Evolutionary conservation across 2,797 vertebrate species (phyloP).

Genomic region (Enteromius anoplus): DNA sequence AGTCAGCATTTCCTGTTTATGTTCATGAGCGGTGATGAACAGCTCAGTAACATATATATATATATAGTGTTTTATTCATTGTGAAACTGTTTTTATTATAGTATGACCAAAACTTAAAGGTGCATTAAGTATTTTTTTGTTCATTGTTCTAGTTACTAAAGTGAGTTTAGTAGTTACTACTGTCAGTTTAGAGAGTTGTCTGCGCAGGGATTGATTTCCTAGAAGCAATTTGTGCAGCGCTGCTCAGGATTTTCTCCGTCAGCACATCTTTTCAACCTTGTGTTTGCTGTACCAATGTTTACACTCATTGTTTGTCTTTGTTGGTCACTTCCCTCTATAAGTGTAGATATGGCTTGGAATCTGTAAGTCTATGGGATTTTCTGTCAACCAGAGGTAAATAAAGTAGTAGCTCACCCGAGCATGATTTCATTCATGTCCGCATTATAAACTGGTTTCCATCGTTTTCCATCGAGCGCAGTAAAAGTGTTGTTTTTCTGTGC

Average conservation of each 20-base stretch:
- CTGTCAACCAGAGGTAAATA: not conserved
- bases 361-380: not conserved
- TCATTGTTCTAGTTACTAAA: too few species aligned
- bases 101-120: not conserved
- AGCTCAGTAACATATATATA: not conserved
- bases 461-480: not conserved
- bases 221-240: not conserved
- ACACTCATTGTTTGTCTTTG: not conserved
- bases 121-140: not conserved
- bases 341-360: not conserved
- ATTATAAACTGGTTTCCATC: not conserved
- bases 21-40: not conserved
- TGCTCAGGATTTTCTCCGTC: not conserved
- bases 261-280: not conserved
- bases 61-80: not conserved
- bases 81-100: not conserved
- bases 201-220: not conserved
- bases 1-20: not conserved
- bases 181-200: not conserved
- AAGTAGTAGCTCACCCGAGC: not conserved
- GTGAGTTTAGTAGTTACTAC: not conserved
- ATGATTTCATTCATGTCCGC: not conserved
- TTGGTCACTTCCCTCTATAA: not conserved
- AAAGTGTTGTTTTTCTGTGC: slow-evolving; percentile 37
- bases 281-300: not conserved